Evolutionary conservation across 1,140 invertebrate genomes (phyloP), one percentile per base, ranked within the genome.

Genomic region (Metaphire vulgaris): DNA sequence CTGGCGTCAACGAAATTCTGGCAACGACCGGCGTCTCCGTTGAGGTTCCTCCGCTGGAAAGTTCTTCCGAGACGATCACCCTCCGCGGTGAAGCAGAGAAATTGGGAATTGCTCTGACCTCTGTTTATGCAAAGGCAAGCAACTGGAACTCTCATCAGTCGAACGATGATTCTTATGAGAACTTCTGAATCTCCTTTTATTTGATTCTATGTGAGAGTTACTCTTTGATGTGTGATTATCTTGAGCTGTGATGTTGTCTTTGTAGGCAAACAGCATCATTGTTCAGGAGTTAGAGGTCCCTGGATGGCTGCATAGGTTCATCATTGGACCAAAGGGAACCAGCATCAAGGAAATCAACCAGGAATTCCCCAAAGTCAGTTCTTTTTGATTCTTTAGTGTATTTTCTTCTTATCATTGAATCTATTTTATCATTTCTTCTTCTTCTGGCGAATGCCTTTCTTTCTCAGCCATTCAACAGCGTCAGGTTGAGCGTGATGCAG

Each of bases 241-340:
- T 31, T 2, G 14, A 69, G 2, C 14, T 69, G n/a, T 14, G 33
- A 78, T 21, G 75, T 21, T 80, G n/a, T 76, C 76, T 14, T 64
- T 73, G 31, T 79, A 87, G 87, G 96, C 97, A 0, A 98, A 97
- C 85, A 97, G 94, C 80, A 91, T 96, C 56, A 90, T 92, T 81
- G 91, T 92, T 26, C 90, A 90, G 31, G 91, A 91, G 79, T 91
- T 99, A 30, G 89, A 92, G 79, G 95, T 94, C 34, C 94, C 95
- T 0, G 90, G 92, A 70, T 99, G 97, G 97, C 92, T 97, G 79
- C 96, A 99, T 85, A 95, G 95, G 82, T 96, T 97, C 82, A 94
- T 99, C 69, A 97, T 99, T 85, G 96, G 97, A 29, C 92, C 92
- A 75, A 97, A 97, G 86, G 96, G 96, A 79, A 91, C 90, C 29